Evolutionary conservation across 1,140 invertebrate species (phyloP).

Genomic region (Sitodiplosis mosellana): DNA sequence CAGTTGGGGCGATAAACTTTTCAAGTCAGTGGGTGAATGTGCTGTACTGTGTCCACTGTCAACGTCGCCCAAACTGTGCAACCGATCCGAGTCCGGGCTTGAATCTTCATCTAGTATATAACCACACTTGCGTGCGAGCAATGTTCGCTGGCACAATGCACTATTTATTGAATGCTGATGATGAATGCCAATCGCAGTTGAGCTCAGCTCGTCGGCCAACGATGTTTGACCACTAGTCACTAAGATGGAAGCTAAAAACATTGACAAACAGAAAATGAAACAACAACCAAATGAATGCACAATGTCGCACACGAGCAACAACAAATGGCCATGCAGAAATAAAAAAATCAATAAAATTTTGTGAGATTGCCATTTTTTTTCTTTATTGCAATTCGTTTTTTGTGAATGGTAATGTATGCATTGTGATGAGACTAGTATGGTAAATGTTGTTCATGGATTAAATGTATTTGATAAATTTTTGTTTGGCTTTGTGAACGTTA

Average conservation of each 20-base stretch:
- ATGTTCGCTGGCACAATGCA: conserved; percentile 27
- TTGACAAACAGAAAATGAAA: not conserved
- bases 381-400: too few species aligned
- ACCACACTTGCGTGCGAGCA: conserved; percentile 54
- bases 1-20: conserved; percentile 59
- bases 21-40: conserved; percentile 68
- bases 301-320: too few species aligned
- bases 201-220: conserved; percentile 43
- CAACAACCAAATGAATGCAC: too few species aligned
- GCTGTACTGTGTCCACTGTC: conserved; percentile 80
- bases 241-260: conserved; percentile 28
- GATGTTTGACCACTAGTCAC: conserved; percentile 33
- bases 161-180: conserved; percentile 4
- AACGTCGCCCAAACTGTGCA: conserved; percentile 50
- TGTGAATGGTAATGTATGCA: too few species aligned
- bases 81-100: conserved; percentile 65
- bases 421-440: too few species aligned
- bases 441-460: too few species aligned
- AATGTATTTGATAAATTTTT: too few species aligned
- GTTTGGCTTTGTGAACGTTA: too few species aligned
- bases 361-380: too few species aligned
- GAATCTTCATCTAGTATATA: conserved; percentile 62
- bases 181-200: conserved; percentile 1
- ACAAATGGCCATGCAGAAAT: too few species aligned
- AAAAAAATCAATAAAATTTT: too few species aligned